phyloP scores from a whole-genome alignment of 1,140 invertebrate genomes.

The Drosophila tsacasi region DNA sequence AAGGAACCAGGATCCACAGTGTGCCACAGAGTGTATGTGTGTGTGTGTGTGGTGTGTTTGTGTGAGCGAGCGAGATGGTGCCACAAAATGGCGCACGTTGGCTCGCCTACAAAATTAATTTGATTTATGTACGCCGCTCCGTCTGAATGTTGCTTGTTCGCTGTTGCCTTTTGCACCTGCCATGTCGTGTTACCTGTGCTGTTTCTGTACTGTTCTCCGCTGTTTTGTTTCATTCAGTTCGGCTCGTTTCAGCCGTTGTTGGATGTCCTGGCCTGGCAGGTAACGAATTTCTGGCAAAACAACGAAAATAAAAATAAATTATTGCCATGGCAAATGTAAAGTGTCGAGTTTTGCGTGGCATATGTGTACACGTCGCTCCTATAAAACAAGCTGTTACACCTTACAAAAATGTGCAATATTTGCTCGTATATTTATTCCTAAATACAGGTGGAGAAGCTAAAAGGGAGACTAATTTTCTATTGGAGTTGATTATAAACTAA shows the following conservation, averaged over 20 bases:
- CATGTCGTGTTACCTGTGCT: conserved; percentile 57
- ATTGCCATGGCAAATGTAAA: conserved; percentile 77
- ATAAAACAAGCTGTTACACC: conserved; percentile 68
- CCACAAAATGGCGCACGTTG: conserved; percentile 74
- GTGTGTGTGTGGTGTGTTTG: conserved; percentile 5
- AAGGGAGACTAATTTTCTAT: too few relatives aligned
- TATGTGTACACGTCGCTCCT: conserved; percentile 66
- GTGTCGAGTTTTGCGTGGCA: conserved; percentile 77
- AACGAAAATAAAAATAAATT: conserved; percentile 81
- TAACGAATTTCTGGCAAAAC: conserved; percentile 79
- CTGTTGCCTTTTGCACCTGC: conserved; percentile 58
- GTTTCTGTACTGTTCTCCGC: conserved; percentile 32
- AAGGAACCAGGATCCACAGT: background rate
- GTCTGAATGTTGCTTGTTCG: conserved; percentile 51
- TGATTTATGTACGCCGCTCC: conserved; percentile 72
- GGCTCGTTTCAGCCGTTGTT: conserved; percentile 23
- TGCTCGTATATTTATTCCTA: background rate
- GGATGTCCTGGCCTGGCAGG: conserved; percentile 45
- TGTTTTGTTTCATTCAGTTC: conserved; percentile 21
- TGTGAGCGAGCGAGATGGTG: conserved; percentile 9
- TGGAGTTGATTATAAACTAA: background rate
- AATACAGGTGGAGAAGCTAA: too few relatives aligned
- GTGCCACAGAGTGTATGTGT: background rate
- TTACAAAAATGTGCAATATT: background rate
- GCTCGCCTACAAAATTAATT: conserved; percentile 80